phyloP scores from a whole-genome alignment of 2,888 invertebrate species.

The Scaptodrosophila latifasciaeformis region DNA sequence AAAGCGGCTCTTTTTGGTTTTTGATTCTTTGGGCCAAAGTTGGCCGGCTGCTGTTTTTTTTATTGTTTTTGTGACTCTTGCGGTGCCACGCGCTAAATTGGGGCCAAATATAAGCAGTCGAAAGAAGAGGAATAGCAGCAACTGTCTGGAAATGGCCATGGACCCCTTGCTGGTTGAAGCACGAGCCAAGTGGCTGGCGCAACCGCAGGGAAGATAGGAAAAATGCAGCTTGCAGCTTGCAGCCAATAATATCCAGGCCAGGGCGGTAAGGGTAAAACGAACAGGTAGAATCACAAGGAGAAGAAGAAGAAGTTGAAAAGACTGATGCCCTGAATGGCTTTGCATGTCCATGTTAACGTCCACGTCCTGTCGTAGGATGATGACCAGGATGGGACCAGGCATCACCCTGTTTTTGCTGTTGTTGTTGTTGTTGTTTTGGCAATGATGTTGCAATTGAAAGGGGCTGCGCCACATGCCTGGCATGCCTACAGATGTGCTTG shows the following conservation, averaged over 20 bases:
- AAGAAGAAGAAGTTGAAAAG: constrained; percentile 9
- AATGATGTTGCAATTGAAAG: constrained; percentile 2
- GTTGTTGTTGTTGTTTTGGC: constrained; percentile 11
- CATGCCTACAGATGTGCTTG: constrained; percentile 12
- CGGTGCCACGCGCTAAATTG: constrained; percentile 38
- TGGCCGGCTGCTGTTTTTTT: no score
- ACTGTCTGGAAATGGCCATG: background rate
- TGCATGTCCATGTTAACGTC: constrained; percentile 2
- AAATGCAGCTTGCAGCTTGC: constrained; percentile 44
- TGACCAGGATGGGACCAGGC: constrained; percentile 12
- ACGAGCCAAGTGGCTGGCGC: background rate
- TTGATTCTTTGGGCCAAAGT: background rate
- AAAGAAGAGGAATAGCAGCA: background rate
- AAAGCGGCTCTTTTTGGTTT: constrained; percentile 30
- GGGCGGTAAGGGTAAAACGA: constrained; percentile 7
- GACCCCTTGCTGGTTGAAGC: background rate
- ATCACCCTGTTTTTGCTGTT: background rate
- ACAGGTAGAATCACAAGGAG: constrained; percentile 15
- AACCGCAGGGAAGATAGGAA: constrained; percentile 6
- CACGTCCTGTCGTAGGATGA: constrained; percentile 7
- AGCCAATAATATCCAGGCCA: constrained; percentile 24
- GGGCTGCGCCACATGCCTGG: background rate
- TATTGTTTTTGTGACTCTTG: no score
- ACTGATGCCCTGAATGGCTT: background rate
- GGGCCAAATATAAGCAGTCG: constrained; percentile 15